Base-by-base conservation (phyloP, 64 coral and sea anemone species). In the Montipora cactus region DNA sequence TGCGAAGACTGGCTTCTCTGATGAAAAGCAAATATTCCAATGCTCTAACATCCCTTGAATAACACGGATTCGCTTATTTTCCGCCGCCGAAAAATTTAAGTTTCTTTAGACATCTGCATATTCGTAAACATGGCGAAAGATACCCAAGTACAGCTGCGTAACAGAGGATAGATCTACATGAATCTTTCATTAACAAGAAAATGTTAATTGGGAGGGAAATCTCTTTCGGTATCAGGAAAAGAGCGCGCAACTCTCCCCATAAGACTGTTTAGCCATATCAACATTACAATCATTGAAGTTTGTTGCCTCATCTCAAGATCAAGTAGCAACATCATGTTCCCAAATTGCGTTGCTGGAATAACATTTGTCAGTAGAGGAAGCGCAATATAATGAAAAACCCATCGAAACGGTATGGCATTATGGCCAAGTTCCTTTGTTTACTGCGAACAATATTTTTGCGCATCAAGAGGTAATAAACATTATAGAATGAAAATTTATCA, bases 391-490 rank as follows among this genome's bases (percentile, higher is more conserved):
- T 50, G 82, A 64, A 64, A 86, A 86, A 86, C 67, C 82, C 66
- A 68, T 86, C 71, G 82, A 71, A 72, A 67, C 47, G 82, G 59
- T 25, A 86, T 86, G 82, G 16, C 46, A 86, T 86, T 86, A 86
- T 70, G 48, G 44, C 48, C 37, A 50, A 72, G 46, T 51, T 47
- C 82, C 15, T 71, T 86, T 86, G 82, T 86, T 86, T 71, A 22
- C 81, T n/a, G 14, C 66, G 62, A 86, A 86, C 66, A 86, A 72
- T 86, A 86, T 71, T 86, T 71, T 72, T 64, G 82, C 45, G 66
- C 66, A 86, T 71, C 62, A 70, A 69, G 82, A n/a, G n/a, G 82
- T 8, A 70, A 86, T 86, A 86, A 86, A 86, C 66, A 86, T 64
- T 46, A 16, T 62, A 71, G 14, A 72, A 49, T 22, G 46, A 47